Base-by-base conservation (phyloP, 2,113 vertebrate species). In the Ameiurus melas region DNA sequence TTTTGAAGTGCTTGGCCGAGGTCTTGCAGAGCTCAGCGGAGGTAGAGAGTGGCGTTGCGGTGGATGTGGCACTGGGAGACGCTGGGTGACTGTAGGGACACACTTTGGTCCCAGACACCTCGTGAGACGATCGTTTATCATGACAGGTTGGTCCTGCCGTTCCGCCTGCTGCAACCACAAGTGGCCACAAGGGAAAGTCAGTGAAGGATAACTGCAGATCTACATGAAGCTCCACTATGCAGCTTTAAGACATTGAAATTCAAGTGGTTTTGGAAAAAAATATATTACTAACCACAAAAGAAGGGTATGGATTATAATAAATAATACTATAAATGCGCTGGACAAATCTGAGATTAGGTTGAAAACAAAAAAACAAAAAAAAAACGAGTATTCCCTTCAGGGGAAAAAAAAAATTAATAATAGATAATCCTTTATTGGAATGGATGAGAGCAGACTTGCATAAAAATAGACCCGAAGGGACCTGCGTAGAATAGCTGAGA, bases 1-100 rank as follows among this genome's bases (percentile, higher is more conserved):
- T 97, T 95, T 98, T 97, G 95, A 97, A 97, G 96, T 98, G 97
- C 95, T 98, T 98, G 90, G 97, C 95, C 93, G 96, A 97, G 60
- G 96, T 97, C 95, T 98, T 98, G 95, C 96, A 97, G 92, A 96
- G 96, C 92, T 97, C 97, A 5, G 96, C 95, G 94, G 97, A 97
- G 96, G 97, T 97, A 97, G 97, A 97, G 90, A 97, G 94, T 90
- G 96, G 92, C 8, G 94, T 97, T 90, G 95, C 96, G 12, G 94
- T 93, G 86, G 95, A 92, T 0, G 94, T 85, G 0, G 92, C 95
- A 93, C 95, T 95, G 91, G 96, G 94, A 91, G 96, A 93, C 27
- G 94, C 92, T 4, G 94, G 92, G 55, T 97, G 96, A 95, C 96
- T 97, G 93, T 97, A 98, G 85, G 97, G 97, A 94, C 97, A 98